These are phyloP conservation scores for Orussus abietinus DNA, from an alignment of 1,140 invertebrate genomes.

Conservation along the genomic window DNA sequence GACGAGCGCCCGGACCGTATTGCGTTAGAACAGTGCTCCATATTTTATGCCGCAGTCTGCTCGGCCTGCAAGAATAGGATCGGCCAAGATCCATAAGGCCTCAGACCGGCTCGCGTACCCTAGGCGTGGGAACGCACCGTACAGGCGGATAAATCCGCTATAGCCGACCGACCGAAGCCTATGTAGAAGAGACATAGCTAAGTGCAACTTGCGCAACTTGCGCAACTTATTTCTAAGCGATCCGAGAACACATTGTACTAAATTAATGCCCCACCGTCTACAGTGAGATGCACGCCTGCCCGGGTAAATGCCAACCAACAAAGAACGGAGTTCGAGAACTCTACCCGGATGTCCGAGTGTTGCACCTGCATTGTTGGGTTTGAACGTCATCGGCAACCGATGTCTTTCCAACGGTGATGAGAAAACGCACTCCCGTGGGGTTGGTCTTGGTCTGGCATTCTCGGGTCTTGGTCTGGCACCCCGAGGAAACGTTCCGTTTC, in stretches of 20 bases:
- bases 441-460: too few species aligned
- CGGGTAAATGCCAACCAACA: neutral
- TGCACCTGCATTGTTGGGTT: too few species aligned
- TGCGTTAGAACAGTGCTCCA: neutral
- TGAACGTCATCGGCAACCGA: too few species aligned
- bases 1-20: constrained; percentile 14
- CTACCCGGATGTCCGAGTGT: too few species aligned
- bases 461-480: too few species aligned
- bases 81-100: constrained; percentile 23
- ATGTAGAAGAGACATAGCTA: neutral
- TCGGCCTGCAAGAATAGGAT: constrained; percentile 7
- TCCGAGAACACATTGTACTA: too few species aligned
- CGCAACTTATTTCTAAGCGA: too few species aligned
- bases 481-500: too few species aligned
- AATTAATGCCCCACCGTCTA: too few species aligned
- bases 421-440: too few species aligned
- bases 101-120: constrained; percentile 30
- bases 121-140: constrained; percentile 33
- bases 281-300: neutral
- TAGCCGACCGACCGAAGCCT: constrained; percentile 7
- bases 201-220: too few species aligned
- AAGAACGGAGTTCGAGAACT: neutral
- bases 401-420: too few species aligned
- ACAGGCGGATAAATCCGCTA: constrained; percentile 28
- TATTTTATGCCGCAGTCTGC: neutral